Percentiles rank a stretch among this genome's conserved stretches.
These are phyloP conservation scores for Callopanchax toddi DNA, from an alignment of 2,113 vertebrate species.

Conservation along the genomic window DNA sequence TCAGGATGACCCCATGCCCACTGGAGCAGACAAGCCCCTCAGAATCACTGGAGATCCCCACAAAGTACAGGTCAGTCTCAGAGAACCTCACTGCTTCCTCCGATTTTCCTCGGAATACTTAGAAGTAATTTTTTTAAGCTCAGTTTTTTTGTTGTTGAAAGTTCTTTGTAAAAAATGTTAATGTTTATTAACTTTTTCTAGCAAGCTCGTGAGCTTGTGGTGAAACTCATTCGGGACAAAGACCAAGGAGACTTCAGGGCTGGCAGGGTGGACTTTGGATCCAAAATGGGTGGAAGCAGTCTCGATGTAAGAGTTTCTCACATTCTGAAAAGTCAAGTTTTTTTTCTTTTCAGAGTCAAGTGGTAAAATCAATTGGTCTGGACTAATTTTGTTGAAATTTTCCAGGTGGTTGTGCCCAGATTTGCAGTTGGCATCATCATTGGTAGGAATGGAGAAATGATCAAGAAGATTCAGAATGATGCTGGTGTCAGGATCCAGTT, in stretches of 20 bases:
- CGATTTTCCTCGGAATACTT: conserved; percentile 10
- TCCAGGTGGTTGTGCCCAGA: conserved; percentile 93
- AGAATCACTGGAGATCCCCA: conserved; percentile 97
- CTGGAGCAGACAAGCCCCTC: conserved; percentile 97
- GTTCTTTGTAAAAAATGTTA: not conserved
- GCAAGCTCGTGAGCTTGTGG: conserved; percentile 98
- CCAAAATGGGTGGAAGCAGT: conserved; percentile 91
- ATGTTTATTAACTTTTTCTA: conserved; percentile 51
- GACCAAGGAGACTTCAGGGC: conserved; percentile 94
- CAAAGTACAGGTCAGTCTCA: conserved; percentile 94
- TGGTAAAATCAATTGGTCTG: not conserved
- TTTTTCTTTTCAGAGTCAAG: not conserved
- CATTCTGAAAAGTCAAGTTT: not conserved
- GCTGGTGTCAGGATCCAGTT: conserved; percentile 98
- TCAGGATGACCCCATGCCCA: conserved; percentile 95
- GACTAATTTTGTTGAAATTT: not conserved
- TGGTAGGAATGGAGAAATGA: conserved; percentile 98
- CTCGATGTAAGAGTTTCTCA: conserved; percentile 84
- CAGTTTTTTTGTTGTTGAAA: not conserved
- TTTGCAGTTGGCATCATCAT: conserved; percentile 98
- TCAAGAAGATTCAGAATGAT: conserved; percentile 98
- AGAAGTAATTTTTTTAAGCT: not conserved
- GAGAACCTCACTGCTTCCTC: conserved; percentile 28
- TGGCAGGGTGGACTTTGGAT: conserved; percentile 88
- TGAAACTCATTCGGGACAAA: conserved; percentile 97